Conservation (phyloP, 2,888 invertebrate species). For the Chloromyia formosa region DNA sequence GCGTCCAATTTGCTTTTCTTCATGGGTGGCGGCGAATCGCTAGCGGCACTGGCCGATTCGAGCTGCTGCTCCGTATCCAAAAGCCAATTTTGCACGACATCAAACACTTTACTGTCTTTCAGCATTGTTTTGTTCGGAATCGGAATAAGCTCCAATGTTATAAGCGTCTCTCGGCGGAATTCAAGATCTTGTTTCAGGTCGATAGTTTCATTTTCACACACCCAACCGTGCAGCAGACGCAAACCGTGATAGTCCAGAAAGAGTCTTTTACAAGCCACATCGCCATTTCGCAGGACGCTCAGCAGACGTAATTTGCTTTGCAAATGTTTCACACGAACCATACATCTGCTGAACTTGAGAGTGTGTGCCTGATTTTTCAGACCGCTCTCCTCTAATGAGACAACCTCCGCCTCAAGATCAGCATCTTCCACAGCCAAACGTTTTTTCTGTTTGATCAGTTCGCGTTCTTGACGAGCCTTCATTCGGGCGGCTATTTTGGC, state of each 20-base stretch:
- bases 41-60: constrained; percentile 51
- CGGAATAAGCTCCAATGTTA: constrained; percentile 84
- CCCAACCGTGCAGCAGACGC: constrained; percentile 90
- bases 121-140: constrained; percentile 93
- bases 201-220: constrained; percentile 69
- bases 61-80: constrained; percentile 54
- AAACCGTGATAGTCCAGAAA: constrained; percentile 95
- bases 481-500: constrained; percentile 46
- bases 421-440: constrained; percentile 68
- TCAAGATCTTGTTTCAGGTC: constrained; percentile 53
- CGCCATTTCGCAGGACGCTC: constrained; percentile 79
- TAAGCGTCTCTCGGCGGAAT: constrained; percentile 76
- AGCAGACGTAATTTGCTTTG: constrained; percentile 80
- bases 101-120: constrained; percentile 89
- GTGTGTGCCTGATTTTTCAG: constrained; percentile 91
- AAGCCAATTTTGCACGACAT: constrained; percentile 87
- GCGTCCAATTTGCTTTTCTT: constrained; percentile 57
- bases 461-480: constrained; percentile 59
- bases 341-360: constrained; percentile 85
- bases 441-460: constrained; percentile 53
- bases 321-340: constrained; percentile 89
- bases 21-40: constrained; percentile 28
- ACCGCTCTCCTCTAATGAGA: constrained; percentile 78
- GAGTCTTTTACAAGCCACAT: constrained; percentile 82
- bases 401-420: constrained; percentile 86